A percentile compares a stretch with the other conserved stretches of the same genome.
Evolutionary conservation across 2,888 invertebrate genomes (phyloP).

Genomic region (Erebia aethiops): DNA sequence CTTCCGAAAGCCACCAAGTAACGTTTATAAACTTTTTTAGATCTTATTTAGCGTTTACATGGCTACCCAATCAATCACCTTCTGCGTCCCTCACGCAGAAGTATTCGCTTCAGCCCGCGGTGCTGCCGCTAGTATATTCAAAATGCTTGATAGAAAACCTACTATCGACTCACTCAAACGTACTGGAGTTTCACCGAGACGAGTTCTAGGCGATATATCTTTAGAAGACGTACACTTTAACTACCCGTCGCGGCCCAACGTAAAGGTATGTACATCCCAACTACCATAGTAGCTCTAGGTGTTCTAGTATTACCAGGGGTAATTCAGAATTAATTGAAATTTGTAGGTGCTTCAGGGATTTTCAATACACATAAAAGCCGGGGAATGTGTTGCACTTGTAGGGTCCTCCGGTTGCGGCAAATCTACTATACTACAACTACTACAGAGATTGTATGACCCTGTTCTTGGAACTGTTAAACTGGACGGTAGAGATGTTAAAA

Average conservation of each 20-base stretch:
- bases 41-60: constrained; percentile 89
- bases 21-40: constrained; percentile 54
- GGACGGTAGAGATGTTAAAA: constrained; percentile 86
- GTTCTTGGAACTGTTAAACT: constrained; percentile 81
- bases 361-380: constrained; percentile 84
- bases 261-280: constrained; percentile 73
- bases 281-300: not conserved
- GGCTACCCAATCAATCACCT: constrained; percentile 90
- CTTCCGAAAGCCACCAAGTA: too few species aligned
- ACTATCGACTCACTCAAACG: constrained; percentile 86
- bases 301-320: not conserved
- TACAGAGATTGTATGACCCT: constrained; percentile 89
- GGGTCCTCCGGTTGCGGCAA: constrained; percentile 92
- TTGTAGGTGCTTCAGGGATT: constrained; percentile 86
- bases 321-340: constrained; percentile 6
- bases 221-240: constrained; percentile 88
- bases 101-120: constrained; percentile 88
- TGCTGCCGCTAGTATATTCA: constrained; percentile 88
- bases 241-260: constrained; percentile 90
- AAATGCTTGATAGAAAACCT: constrained; percentile 87
- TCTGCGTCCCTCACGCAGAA: constrained; percentile 89
- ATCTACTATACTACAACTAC: constrained; percentile 89
- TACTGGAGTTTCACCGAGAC: constrained; percentile 83
- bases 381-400: constrained; percentile 88
- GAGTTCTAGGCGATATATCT: constrained; percentile 86